Base-by-base conservation (phyloP, 2,888 invertebrate genomes). In the Rapana venosa region DNA sequence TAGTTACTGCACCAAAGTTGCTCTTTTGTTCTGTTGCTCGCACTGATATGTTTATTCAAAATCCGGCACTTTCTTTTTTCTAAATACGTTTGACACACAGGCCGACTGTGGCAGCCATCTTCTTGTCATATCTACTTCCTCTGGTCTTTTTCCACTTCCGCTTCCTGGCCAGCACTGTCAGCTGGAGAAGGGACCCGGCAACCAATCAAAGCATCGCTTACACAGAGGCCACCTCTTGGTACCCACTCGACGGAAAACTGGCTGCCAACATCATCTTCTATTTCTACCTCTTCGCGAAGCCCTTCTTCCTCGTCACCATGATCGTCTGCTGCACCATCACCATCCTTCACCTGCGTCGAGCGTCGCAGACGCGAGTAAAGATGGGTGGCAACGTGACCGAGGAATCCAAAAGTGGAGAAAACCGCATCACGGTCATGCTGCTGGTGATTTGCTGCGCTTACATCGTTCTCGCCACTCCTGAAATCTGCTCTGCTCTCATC, bases 181-280 rank as follows among this genome's bases (percentile, higher is more conserved):
- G n/a, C 8, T 77, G 74, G 74, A 77, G 30, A 77, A n/a, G 22
- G 5, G n/a, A 77, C 74, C 74, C 74, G 1, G 8, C 74, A 32
- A 77, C 74, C 74, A 77, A 77, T 77, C 74, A n/a, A 22, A 77
- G 74, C 74, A 30, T 77, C 11, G n/a, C 74, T n/a, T 77, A 77
- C 74, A 30, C 26, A n/a, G 30, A 22, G 2, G 0, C 13, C 11
- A 77, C 74, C 8, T 13, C 2, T 22, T 77, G 74, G 74, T 77
- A 26, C n/a, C n/a, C 8, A 1, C 5, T 77, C 26, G 30, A 77
- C 30, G 13, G 13, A 5, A 30, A 30, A 15, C 74, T 77, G 5
- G 13, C 30, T 26, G 74, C 8, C n/a, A 22, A 26, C 2, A 13
- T 77, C n/a, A n/a, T n/a, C 30, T 15, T 13, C 74, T 30, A 30